Base-by-base conservation (phyloP, 2,888 invertebrate genomes). In the Cheilosia variabilis region DNA sequence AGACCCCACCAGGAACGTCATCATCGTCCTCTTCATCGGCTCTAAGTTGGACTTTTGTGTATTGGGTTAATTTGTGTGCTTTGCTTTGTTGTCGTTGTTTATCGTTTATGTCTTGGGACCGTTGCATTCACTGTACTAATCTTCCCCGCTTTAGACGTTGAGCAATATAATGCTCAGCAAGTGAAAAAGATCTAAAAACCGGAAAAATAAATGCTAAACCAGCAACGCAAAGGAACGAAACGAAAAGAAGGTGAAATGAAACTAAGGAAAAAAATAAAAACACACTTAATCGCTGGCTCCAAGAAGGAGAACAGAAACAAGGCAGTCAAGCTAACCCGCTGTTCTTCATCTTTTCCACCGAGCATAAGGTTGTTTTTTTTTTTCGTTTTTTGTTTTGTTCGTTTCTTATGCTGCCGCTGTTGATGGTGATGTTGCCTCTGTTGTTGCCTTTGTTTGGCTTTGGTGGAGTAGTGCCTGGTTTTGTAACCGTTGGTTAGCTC, bases 381-480 rank as follows among this genome's bases (percentile, higher is more conserved):
- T 45, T 55, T 47, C 10, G n/a, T 37, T 57, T n/a, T 68, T 58
- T 58, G 31, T 34, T 17, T 15, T 27, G 17, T 22, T 24, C 15
- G 27, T 15, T 24, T 47, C 15, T 9, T 34, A 55, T 43, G 43
- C 9, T 68, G n/a, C n/a, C n/a, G n/a, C n/a, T n/a, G n/a, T n/a
- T n/a, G n/a, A n/a, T n/a, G n/a, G n/a, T n/a, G 43, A 7, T 22
- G 27, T 58, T 47, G 50, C 0, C 2, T 5, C 24, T 37, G 62
- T 53, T 77, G 17, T 60, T 71, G 62, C 37, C 43, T 77, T 77
- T 82, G 65, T 77, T 55, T 77, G 55, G 53, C 65, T 82, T 77
- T 72, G 53, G 47, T 71, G 58, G 52, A 17, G 47, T 19, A 53
- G 52, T 53, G 41, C 69, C 69, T 60, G 65, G 71, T 77, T 77